A percentile compares a stretch with the other conserved stretches of the same genome.
Conservation (phyloP, 2,113 vertebrate genomes). For the Myiopsitta monachus region DNA sequence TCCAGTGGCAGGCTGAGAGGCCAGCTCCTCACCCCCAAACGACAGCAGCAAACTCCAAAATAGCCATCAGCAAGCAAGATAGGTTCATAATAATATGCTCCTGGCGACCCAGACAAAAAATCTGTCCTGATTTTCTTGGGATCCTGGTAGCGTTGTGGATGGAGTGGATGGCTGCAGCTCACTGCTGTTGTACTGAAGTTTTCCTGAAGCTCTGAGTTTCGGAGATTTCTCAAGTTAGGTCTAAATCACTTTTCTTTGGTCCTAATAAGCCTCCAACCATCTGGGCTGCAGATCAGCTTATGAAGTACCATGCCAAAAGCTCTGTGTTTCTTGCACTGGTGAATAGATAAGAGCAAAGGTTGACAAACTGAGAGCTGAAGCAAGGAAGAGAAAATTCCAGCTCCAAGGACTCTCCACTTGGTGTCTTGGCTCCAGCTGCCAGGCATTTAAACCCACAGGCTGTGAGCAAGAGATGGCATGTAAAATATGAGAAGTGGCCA, state of each 20-base stretch:
- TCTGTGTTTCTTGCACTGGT: not conserved
- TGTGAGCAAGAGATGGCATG: slow-evolving; percentile 38
- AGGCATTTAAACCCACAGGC: not conserved
- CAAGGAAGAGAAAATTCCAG: not conserved
- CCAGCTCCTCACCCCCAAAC: not conserved
- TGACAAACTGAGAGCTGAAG: not conserved
- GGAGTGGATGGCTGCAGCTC: not conserved
- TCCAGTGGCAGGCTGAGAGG: not conserved
- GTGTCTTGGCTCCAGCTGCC: not conserved
- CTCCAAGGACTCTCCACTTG: not conserved
- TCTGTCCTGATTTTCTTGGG: not conserved
- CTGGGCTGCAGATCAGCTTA: not conserved
- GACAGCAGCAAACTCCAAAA: not conserved
- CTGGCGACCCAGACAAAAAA: not conserved
- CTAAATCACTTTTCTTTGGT: not conserved
- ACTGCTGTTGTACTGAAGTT: not conserved
- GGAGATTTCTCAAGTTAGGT: not conserved
- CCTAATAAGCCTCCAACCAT: not conserved
- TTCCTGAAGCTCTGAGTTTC: not conserved
- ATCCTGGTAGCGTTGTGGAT: not conserved
- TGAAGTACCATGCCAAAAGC: not conserved
- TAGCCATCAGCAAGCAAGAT: not conserved
- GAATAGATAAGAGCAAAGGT: not conserved
- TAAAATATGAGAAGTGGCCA: slow-evolving; percentile 38
- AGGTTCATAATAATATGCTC: not conserved